Conservation (phyloP, 2,797 vertebrate species). For the Helostoma temminkii region DNA sequence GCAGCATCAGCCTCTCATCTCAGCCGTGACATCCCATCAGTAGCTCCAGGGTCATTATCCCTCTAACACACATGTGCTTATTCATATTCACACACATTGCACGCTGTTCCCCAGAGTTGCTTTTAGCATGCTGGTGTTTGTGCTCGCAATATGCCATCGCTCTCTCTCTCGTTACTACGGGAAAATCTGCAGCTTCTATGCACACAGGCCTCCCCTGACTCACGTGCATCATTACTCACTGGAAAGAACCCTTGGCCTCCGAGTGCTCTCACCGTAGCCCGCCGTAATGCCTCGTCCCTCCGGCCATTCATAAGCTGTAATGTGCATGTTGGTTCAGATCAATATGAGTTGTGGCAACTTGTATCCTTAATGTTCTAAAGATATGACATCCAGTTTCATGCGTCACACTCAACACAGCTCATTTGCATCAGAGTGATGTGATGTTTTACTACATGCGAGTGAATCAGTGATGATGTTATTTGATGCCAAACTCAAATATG, state of each 20-base stretch:
- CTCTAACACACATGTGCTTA: constrained; percentile 9
- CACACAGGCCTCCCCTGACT: constrained; percentile 2
- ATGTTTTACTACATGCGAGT: constrained; percentile 52
- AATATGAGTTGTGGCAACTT: constrained; percentile 38
- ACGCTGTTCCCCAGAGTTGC: constrained; percentile 4
- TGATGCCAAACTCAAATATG: constrained; percentile 49
- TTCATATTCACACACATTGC: constrained; percentile 15
- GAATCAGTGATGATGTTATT: constrained; percentile 62
- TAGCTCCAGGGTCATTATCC: constrained; percentile 17
- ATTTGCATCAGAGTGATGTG: constrained; percentile 65
- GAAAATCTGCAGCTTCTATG: constrained; percentile 28
- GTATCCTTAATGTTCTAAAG: constrained; percentile 36
- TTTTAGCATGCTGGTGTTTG: constrained; percentile 1
- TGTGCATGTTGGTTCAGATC: constrained; percentile 44
- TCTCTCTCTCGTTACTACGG: constrained; percentile 10
- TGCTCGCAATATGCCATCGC: not conserved
- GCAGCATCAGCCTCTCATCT: constrained; percentile 55
- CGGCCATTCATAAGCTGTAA: constrained; percentile 58
- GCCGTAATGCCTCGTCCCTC: constrained; percentile 36
- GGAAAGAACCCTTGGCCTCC: constrained; percentile 37
- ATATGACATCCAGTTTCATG: constrained; percentile 41
- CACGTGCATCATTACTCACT: constrained; percentile 49
- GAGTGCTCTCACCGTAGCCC: constrained; percentile 39
- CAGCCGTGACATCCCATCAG: constrained; percentile 41
- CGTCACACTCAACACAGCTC: constrained; percentile 53